Conservation (phyloP, 2,888 invertebrate species). For the Cosmia trapezina region DNA sequence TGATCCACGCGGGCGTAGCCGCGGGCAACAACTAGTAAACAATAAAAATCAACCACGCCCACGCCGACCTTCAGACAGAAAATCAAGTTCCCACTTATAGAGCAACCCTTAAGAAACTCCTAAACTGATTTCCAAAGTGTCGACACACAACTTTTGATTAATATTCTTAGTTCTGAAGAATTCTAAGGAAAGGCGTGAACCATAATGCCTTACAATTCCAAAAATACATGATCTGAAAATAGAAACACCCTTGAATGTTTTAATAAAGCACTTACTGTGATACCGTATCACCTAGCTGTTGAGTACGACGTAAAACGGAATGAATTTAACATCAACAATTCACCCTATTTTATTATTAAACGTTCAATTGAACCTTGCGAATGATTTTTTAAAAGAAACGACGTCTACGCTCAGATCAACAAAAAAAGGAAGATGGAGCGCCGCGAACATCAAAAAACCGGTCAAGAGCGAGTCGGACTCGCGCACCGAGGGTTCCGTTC, state of each 20-base stretch:
- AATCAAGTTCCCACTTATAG: too few relatives aligned
- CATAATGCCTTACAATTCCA: not conserved
- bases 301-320: not conserved
- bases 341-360: not conserved
- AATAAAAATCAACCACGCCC: too few relatives aligned
- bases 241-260: not conserved
- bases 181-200: not conserved
- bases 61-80: too few relatives aligned
- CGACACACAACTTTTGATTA: slow-evolving; percentile 2
- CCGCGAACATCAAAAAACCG: too few relatives aligned
- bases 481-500: too few relatives aligned
- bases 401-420: too few relatives aligned
- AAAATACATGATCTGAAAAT: not conserved
- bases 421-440: too few relatives aligned
- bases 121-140: not conserved
- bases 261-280: not conserved
- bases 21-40: too few relatives aligned
- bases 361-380: not conserved
- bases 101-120: not conserved
- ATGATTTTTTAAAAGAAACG: not conserved
- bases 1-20: too few relatives aligned
- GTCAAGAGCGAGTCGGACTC: too few relatives aligned
- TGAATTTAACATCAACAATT: not conserved
- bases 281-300: not conserved
- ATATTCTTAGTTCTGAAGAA: not conserved